These are phyloP conservation scores for Gila robusta DNA, from an alignment of 2,797 vertebrate genomes.

Conservation along the genomic window DNA sequence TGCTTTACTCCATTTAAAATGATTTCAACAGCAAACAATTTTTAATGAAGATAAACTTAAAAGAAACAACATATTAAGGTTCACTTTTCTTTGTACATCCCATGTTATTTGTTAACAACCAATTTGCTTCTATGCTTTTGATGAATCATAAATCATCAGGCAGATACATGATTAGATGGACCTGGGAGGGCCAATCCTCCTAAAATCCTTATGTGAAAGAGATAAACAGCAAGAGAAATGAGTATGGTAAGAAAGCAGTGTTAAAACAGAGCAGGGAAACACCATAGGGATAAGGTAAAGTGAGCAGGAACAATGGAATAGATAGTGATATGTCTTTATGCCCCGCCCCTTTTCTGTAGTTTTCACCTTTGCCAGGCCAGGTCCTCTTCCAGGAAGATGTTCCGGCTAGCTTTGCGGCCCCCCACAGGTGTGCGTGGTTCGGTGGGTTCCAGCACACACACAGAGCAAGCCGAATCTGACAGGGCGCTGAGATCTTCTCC, in stretches of 20 bases:
- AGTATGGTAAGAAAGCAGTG: conserved; percentile 27
- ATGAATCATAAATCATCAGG: neutral
- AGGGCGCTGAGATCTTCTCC: conserved; percentile 93
- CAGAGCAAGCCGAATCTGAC: conserved; percentile 89
- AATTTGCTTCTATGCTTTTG: neutral
- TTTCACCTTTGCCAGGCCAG: conserved; percentile 94
- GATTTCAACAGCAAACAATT: neutral
- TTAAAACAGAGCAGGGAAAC: conserved; percentile 30
- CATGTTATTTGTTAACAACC: neutral
- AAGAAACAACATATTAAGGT: neutral
- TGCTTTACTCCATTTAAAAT: neutral
- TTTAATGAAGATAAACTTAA: neutral
- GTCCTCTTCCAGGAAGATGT: conserved; percentile 98
- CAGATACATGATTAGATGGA: conserved; percentile 3
- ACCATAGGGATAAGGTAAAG: conserved; percentile 10
- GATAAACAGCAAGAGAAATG: conserved; percentile 7
- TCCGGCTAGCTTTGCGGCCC: conserved; percentile 93
- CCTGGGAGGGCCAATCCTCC: neutral
- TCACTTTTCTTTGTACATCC: neutral
- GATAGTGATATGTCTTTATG: conserved; percentile 11
- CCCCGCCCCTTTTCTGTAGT: neutral
- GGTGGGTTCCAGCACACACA: conserved; percentile 88
- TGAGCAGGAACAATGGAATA: conserved; percentile 36
- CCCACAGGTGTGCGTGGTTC: conserved; percentile 94
- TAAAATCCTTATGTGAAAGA: neutral